Base-by-base conservation (phyloP, 2,797 vertebrate species). In the Coregonus ussuriensis region DNA sequence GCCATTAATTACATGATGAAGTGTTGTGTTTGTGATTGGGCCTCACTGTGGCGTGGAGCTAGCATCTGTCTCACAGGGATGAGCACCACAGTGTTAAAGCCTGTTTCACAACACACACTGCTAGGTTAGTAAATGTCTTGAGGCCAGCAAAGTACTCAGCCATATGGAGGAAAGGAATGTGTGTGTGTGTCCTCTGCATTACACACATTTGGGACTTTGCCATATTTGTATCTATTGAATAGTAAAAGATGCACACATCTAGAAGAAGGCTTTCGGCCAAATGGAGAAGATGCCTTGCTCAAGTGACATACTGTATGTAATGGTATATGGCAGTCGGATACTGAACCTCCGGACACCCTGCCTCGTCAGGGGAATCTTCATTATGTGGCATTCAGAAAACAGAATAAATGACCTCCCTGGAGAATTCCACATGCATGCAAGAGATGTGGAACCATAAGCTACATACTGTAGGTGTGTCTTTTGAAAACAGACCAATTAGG, bases 341-440 rank as follows among this genome's bases (percentile, higher is more conserved):
- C 41, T 76, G 21, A 75, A 85, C 79, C 81, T 78, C 81, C 71
- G 31, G 81, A 74, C 83, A 84, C 77, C 79, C 77, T 81, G 80
- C 54, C 72, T 16, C 11, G 41, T 47, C 41, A 47, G 9, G 41
- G 41, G 41, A 13, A 11, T 47, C 41, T 47, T 47, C 41, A 47
- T 3, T 80, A 86, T 86, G 77, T 84, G 86, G 87, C 84, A 86
- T 84, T 76, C 83, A 86, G 80, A 85, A 79, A 84, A 83, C 83
- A 68, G 77, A 79, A 78, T 87, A 91, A 47, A 91, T 88, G 84
- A 89, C 84, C 83, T 91, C 89, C 85, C 89, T 51, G 74, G 59
- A 85, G 90, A 92, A 68, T 29, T 70, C 72, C 74, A 37, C 78
- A 25, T 51, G 81, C 84, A 83, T 71, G 11, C 0, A 83, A 87